Evolutionary conservation across 2,113 vertebrate genomes (phyloP).

Genomic region (Herpetotheres cachinnans): DNA sequence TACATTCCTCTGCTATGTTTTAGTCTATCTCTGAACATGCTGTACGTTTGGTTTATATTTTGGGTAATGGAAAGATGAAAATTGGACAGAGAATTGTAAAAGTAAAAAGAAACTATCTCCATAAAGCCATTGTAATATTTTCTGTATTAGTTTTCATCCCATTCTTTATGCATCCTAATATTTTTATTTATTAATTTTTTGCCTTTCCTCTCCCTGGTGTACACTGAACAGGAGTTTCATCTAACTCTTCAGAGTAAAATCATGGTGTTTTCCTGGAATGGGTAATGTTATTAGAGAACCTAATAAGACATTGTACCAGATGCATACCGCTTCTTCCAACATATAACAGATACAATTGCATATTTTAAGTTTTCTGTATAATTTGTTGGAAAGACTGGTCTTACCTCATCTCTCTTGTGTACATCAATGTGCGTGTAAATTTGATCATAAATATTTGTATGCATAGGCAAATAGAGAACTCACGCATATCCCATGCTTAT

Average conservation of each 20-base stretch:
- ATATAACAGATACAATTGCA: not conserved
- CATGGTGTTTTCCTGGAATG: not conserved
- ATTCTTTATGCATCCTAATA: not conserved
- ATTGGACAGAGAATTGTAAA: not conserved
- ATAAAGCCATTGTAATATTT: not conserved
- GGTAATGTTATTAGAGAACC: not conserved
- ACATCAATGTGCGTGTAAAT: not conserved
- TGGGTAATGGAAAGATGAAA: not conserved
- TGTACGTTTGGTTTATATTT: not conserved
- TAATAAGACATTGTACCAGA: not conserved
- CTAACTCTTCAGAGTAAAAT: not conserved
- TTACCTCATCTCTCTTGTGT: slow-evolving; percentile 20
- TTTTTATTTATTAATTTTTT: slow-evolving; percentile 3
- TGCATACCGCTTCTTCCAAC: not conserved
- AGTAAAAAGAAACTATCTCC: not conserved
- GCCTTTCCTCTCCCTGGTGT: not conserved
- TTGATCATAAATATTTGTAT: slow-evolving; percentile 11
- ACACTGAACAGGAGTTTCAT: not conserved
- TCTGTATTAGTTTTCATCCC: not conserved
- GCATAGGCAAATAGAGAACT: not conserved
- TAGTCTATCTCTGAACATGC: not conserved
- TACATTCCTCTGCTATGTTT: not conserved
- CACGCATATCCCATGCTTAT: not conserved
- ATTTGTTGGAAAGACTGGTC: not conserved
- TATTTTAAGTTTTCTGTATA: slow-evolving; percentile 2